Base-by-base conservation (phyloP, 1,140 invertebrate species). In the Drosophila ercepeae region DNA sequence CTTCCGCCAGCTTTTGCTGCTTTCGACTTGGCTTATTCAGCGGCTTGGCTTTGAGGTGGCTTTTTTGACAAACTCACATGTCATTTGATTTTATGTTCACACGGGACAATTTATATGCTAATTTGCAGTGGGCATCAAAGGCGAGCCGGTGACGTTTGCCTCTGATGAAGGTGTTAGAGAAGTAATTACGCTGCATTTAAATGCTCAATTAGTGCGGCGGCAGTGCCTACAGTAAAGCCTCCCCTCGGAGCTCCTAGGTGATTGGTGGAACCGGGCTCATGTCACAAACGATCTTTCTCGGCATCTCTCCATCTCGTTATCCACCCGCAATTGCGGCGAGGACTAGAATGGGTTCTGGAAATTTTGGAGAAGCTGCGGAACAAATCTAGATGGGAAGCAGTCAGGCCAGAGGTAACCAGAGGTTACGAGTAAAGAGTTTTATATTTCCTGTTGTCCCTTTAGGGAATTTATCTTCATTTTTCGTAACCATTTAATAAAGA, bases 101-200 rank as follows among this genome's bases (percentile, higher is more conserved):
- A 88, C 82, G 82, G 82, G 82, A 88, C 82, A 88, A 88, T 88
- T 88, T 88, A 88, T 88, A 88, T 88, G 82, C 83, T 88, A 88
- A 88, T 88, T 88, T 74, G 78, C 82, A 75, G 78, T 82, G 77
- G 55, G 70, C 82, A 86, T 86, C 82, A 86, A 86, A 88, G 82
- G 69, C 68, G 45, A 67, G 59, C 81, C 73, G 76, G 68, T 76
- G 60, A 72, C 73, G 69, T 41, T 69, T 74, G 82, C 82, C 70
- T 53, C 65, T 88, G 78, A 88, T 82, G 77, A 88, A 88, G 82
- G 82, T 88, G 82, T 88, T 88, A 88, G 82, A 88, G 65, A 88
- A 49, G 82, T 78, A 88, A 88, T 88, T 88, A 88, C 77, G 65
- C 70, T 88, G 82, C 82, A 88, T 88, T 88, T 88, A 88, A 88